Conservation (phyloP, 2,113 vertebrate genomes). For the Larimichthys polyactis region DNA sequence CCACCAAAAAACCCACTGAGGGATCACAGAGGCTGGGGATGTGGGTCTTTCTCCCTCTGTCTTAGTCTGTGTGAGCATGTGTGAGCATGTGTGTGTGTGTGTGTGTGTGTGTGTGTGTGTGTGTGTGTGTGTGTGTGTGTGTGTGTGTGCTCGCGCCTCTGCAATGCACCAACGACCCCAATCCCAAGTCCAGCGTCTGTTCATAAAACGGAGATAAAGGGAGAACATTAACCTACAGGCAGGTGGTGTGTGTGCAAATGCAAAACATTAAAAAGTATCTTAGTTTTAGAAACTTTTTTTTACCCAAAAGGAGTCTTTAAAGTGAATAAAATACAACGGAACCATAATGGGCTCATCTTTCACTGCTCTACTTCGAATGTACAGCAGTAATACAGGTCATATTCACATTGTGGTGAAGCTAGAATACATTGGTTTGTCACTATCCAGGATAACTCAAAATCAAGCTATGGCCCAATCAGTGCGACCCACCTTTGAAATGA, state of each 20-base stretch:
- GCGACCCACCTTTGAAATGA: too few relatives aligned
- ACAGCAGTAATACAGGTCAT: background rate
- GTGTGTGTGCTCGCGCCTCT: slow-evolving; percentile 3
- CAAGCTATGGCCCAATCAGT: background rate
- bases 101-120: too few relatives aligned
- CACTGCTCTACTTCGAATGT: background rate
- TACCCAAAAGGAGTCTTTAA: background rate
- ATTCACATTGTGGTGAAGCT: background rate
- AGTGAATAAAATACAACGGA: background rate
- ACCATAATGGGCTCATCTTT: background rate
- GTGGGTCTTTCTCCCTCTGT: slow-evolving; percentile 9
- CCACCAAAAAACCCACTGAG: slow-evolving; percentile 9
- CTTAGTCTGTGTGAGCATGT: background rate
- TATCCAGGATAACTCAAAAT: background rate
- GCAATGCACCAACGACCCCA: slow-evolving; percentile 47
- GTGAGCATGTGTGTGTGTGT: too few relatives aligned
- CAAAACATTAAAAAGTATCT: slow-evolving; percentile 15
- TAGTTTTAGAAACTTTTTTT: background rate
- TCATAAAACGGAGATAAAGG: slow-evolving; percentile 28
- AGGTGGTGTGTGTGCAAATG: background rate
- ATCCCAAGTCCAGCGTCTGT: slow-evolving; percentile 42
- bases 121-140: slow-evolving; percentile 6
- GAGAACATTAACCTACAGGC: background rate
- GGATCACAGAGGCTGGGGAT: slow-evolving; percentile 16
- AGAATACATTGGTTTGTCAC: background rate